These are phyloP conservation scores for Enteromius unitaeniatus DNA, from an alignment of 2,797 vertebrate species.

Conservation along the genomic window DNA sequence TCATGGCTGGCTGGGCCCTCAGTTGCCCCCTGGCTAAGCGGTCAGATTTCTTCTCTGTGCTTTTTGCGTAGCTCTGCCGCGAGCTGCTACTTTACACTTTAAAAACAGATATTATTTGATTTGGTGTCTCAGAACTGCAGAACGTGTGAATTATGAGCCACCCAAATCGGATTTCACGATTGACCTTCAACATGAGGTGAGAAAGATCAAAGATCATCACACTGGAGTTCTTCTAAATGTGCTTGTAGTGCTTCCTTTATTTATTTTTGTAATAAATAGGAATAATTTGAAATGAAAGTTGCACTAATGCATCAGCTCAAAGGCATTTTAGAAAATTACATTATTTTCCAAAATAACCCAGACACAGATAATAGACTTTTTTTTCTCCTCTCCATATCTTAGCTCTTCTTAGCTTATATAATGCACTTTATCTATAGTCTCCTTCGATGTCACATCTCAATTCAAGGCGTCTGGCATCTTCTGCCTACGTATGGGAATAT, in stretches of 20 bases:
- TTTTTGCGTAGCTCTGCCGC: not conserved
- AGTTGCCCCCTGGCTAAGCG: constrained; percentile 85
- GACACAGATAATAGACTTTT: constrained; percentile 8
- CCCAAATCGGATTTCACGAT: constrained; percentile 94
- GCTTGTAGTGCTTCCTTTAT: too few species aligned
- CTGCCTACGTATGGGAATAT: not conserved
- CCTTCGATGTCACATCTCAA: not conserved
- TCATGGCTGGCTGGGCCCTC: constrained; percentile 89
- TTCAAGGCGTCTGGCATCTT: constrained; percentile 5
- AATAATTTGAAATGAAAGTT: not conserved
- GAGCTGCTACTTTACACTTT: not conserved
- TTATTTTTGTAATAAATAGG: not conserved
- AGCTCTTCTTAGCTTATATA: not conserved
- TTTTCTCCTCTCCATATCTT: not conserved
- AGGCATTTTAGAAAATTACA: not conserved
- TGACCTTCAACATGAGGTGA: constrained; percentile 92
- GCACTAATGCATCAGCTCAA: not conserved
- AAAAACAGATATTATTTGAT: not conserved
- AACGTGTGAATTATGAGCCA: constrained; percentile 80
- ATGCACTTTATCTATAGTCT: not conserved
- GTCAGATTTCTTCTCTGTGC: constrained; percentile 72
- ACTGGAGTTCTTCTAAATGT: too few species aligned
- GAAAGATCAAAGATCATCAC: not conserved
- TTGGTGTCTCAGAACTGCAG: constrained; percentile 81
- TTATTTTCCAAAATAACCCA: constrained; percentile 4